Evolutionary conservation across 2,113 vertebrate species (phyloP).

Genomic region (Oxyura jamaicensis): DNA sequence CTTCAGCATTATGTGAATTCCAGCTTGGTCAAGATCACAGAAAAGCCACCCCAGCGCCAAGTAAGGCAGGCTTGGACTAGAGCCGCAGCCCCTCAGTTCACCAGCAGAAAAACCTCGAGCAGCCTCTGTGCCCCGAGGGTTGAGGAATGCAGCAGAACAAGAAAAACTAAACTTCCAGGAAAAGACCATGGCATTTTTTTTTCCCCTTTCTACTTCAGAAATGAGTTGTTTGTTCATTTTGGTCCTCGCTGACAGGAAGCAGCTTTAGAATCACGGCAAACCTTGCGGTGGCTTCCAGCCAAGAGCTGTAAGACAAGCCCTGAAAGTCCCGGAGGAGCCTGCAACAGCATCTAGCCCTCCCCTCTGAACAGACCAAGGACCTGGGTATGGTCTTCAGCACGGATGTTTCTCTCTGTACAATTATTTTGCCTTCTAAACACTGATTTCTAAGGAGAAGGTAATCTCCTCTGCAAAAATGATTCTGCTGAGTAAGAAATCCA

Average conservation of each 20-base stretch:
- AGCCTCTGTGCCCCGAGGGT: not conserved
- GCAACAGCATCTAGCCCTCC: not conserved
- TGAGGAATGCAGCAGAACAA: conserved; percentile 60
- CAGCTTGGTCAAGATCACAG: conserved; percentile 45
- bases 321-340: not conserved
- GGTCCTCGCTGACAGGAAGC: conserved; percentile 9
- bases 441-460: not conserved
- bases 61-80: conserved; percentile 38
- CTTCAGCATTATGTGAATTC: conserved; percentile 44
- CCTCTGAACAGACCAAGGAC: not conserved
- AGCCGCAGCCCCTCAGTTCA: not conserved
- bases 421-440: conserved; percentile 5
- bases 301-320: not conserved
- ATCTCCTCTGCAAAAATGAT: conserved; percentile 24
- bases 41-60: conserved; percentile 32
- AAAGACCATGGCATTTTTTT: not conserved
- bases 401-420: not conserved
- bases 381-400: not conserved
- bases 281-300: not conserved
- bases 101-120: conserved; percentile 37
- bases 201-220: not conserved
- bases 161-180: conserved; percentile 50
- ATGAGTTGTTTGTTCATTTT: conserved; percentile 1
- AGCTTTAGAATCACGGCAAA: conserved; percentile 10
- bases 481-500: conserved; percentile 39